Base-by-base conservation (phyloP, 2,797 vertebrate genomes). In the Chloroceryle inda region DNA sequence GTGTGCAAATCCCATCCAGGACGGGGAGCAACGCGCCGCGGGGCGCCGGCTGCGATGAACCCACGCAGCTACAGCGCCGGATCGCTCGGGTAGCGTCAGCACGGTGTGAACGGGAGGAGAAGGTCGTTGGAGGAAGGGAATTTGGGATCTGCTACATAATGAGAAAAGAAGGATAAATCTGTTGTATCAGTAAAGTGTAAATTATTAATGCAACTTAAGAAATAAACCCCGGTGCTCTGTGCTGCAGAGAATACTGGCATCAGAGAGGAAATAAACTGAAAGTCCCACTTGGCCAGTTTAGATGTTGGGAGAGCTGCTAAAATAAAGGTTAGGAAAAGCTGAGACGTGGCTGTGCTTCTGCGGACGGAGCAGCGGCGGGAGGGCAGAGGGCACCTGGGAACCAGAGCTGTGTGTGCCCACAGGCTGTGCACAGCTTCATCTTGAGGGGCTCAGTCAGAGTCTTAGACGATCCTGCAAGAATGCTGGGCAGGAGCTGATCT, bases 391-490 rank as follows among this genome's bases (percentile, higher is more conserved):
- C 44, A 53, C 67, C 69, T 47, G 21, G 5, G 13, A 4, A 38
- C 31, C 59, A 33, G n/a, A 12, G 11, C 26, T 3, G 42, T 3
- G 5, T 16, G 8, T 23, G 15, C 42, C 2, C 27, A 0, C 23
- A 40, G 53, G 37, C 53, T 20, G 4, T 11, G 24, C 35, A 10
- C 38, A 27, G 2, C 42, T 40, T 33, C 67, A 35, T 0, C 47
- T 11, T 2, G 12, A 74, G 22, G 33, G 31, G 2, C 3, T 23
- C 12, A 38, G 15, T 0, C 26, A 11, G 5, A 11, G 6, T 9
- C 71, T 5, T 6, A 10, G 10, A 29, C 18, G 29, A 7, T 3
- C 3, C 26, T 5, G 0, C 5, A 17, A 8, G 9, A 2, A 4
- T 3, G 8, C 13, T 5, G 62, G 66, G 20, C 53, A 42, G n/a